Conservation (phyloP, 2,797 vertebrate genomes). For the Halcyon badia region DNA sequence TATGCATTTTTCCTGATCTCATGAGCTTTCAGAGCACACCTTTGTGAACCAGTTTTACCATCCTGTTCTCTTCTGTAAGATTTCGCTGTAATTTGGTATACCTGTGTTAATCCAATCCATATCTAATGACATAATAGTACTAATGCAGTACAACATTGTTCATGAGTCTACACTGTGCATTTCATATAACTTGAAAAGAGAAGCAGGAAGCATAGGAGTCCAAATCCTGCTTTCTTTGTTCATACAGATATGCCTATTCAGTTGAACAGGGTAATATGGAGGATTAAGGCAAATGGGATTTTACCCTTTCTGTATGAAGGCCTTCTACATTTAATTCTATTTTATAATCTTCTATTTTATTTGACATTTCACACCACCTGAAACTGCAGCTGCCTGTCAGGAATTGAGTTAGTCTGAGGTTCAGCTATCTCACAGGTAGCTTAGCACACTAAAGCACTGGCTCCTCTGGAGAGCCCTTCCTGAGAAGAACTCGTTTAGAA, state of each 20-base stretch:
- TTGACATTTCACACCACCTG: constrained; percentile 56
- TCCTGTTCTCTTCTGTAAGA: not conserved
- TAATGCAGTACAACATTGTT: not conserved
- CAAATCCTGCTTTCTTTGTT: not conserved
- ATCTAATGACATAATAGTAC: not conserved
- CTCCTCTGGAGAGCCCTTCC: not conserved
- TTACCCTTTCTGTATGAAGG: constrained; percentile 18
- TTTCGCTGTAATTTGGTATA: not conserved
- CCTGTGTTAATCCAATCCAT: not conserved
- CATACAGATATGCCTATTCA: not conserved
- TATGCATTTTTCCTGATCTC: not conserved
- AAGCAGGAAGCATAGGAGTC: not conserved
- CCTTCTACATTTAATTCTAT: constrained; percentile 51
- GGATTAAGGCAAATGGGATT: constrained; percentile 43
- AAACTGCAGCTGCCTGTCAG: constrained; percentile 63
- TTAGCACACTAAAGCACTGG: not conserved
- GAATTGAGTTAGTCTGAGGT: constrained; percentile 40
- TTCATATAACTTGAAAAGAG: not conserved
- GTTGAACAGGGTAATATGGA: not conserved
- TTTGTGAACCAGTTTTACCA: not conserved
- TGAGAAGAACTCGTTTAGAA: constrained; percentile 54
- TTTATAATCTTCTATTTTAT: constrained; percentile 41
- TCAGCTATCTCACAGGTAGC: constrained; percentile 14
- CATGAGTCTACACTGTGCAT: not conserved
- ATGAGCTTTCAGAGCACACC: not conserved